Evolutionary conservation across 1,140 invertebrate species (phyloP).

Genomic region (Mamestra configurata): DNA sequence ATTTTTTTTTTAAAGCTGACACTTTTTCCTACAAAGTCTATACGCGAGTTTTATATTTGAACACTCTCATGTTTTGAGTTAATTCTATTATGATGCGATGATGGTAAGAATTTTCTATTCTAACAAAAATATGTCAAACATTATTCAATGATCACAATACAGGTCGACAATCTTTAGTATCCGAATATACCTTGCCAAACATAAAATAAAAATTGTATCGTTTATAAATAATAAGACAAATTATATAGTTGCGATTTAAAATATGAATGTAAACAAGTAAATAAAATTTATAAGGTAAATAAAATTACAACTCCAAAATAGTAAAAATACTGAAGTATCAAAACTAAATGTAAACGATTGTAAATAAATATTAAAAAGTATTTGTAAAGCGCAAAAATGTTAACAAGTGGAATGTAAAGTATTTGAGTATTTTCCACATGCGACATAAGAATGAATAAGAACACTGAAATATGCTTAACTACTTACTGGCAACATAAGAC

Average conservation of each 20-base stretch:
- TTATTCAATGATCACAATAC: neutral
- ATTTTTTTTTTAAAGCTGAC: neutral
- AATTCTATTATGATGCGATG: no score
- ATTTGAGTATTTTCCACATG: constrained; percentile 41
- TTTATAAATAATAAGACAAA: neutral
- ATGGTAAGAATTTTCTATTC: no score
- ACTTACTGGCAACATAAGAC: constrained; percentile 20
- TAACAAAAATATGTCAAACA: neutral
- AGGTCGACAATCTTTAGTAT: neutral
- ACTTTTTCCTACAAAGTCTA: neutral
- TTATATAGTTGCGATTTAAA: constrained; percentile 1
- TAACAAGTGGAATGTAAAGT: constrained; percentile 44
- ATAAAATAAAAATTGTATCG: neutral
- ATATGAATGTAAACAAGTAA: neutral
- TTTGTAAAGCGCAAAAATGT: constrained; percentile 9
- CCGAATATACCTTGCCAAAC: neutral
- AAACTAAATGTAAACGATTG: constrained; percentile 20
- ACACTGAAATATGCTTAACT: constrained; percentile 4
- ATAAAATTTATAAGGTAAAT: constrained; percentile 44
- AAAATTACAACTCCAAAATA: constrained; percentile 20
- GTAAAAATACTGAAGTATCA: constrained; percentile 40
- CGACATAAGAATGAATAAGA: neutral
- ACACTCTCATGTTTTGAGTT: neutral
- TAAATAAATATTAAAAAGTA: constrained; percentile 30
- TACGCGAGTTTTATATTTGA: neutral